phyloP scores from a whole-genome alignment of 1,140 invertebrate genomes.

The Mesaphorura yosii region DNA sequence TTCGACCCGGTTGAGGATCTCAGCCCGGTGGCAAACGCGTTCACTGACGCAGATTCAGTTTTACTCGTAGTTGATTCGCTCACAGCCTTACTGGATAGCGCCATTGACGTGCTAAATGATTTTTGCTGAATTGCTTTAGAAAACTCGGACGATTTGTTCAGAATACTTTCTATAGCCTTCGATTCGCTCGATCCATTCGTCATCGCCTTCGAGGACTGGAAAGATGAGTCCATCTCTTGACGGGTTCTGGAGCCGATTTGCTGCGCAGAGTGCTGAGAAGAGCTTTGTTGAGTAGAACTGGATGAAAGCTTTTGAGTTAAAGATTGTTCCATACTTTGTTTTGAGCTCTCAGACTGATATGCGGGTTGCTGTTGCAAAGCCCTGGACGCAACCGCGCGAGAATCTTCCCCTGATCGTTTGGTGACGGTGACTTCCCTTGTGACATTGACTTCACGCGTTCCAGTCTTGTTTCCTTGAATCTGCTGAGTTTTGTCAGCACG shows the following conservation, averaged over 20 bases:
- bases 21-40: too few relatives aligned
- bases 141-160: too few relatives aligned
- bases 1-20: too few relatives aligned
- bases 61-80: too few relatives aligned
- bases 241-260: neutral
- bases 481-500: conserved; percentile 8
- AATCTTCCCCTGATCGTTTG: conserved; percentile 13
- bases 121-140: too few relatives aligned
- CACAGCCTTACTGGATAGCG: too few relatives aligned
- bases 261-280: neutral
- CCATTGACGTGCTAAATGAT: too few relatives aligned
- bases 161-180: too few relatives aligned
- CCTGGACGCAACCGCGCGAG: conserved; percentile 4
- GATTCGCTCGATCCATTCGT: too few relatives aligned
- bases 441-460: conserved; percentile 25
- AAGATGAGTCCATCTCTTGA: neutral
- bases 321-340: neutral
- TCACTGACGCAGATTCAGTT: too few relatives aligned
- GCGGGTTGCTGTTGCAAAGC: neutral
- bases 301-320: neutral
- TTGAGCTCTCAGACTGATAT: neutral
- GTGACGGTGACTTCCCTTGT: conserved; percentile 29
- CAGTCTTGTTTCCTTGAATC: conserved; percentile 18
- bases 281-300: neutral
- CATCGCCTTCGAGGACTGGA: conserved; percentile 2